Conservation (phyloP, 2,113 vertebrate species). For the Oreotragus oreotragus region DNA sequence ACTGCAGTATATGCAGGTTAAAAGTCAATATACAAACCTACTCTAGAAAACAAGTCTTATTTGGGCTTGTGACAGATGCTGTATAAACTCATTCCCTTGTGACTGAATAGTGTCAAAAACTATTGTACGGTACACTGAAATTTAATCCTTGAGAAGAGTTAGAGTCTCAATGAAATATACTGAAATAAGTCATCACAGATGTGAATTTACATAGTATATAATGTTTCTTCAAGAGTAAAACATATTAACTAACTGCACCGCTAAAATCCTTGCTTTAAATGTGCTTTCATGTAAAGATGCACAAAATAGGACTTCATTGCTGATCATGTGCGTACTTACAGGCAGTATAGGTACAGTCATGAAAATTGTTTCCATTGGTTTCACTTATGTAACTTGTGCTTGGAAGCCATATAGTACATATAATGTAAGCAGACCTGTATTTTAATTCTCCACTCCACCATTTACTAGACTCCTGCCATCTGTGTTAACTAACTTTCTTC, state of each 20-base stretch:
- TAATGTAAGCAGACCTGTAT: not conserved
- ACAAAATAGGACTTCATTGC: not conserved
- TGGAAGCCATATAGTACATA: not conserved
- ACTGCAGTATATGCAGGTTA: not conserved
- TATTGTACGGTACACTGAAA: not conserved
- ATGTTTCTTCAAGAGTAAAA: slow-evolving; percentile 12
- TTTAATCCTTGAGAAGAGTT: not conserved
- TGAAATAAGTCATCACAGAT: not conserved
- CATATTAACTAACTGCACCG: not conserved
- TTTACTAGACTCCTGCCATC: not conserved
- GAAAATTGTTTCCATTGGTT: not conserved
- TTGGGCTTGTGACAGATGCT: not conserved
- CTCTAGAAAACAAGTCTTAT: slow-evolving; percentile 12
- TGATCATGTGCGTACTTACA: not conserved
- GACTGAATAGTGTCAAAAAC: not conserved
- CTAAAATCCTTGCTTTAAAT: not conserved
- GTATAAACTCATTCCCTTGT: not conserved
- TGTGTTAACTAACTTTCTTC: not conserved
- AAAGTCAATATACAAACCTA: not conserved
- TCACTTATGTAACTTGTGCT: not conserved
- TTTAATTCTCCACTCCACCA: not conserved
- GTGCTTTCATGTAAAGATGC: not conserved
- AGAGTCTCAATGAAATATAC: not conserved
- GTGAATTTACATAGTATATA: not conserved
- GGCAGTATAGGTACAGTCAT: not conserved